A percentile compares a stretch with the other conserved stretches of the same genome.
Conservation (phyloP, 1,140 invertebrate species). For the Vanessa tameamea region DNA sequence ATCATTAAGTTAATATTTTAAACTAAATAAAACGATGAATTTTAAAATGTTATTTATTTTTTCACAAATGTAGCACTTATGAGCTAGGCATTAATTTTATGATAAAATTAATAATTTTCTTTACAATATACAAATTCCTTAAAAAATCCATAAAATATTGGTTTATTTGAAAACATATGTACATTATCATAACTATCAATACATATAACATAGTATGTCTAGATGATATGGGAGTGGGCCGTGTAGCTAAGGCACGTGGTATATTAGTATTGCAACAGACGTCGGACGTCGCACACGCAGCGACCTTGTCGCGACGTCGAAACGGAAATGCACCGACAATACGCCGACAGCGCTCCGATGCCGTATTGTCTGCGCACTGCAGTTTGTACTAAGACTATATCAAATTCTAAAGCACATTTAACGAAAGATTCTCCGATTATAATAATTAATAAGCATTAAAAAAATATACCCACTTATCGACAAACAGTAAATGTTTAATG, state of each 20-base stretch:
- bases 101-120: slow-evolving; percentile 83
- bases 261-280: slow-evolving; percentile 56
- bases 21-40: slow-evolving; percentile 68
- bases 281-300: not conserved
- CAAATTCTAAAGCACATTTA: slow-evolving; percentile 13
- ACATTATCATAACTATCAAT: slow-evolving; percentile 76
- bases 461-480: slow-evolving; percentile 36
- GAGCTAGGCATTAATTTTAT: slow-evolving; percentile 80
- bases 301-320: not conserved
- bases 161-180: slow-evolving; percentile 80
- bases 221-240: slow-evolving; percentile 74
- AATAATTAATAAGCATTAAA: slow-evolving; percentile 29
- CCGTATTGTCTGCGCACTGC: not conserved
- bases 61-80: slow-evolving; percentile 79
- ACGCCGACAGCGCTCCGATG: not conserved
- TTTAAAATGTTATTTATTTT: slow-evolving; percentile 81
- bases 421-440: slow-evolving; percentile 42
- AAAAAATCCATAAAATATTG: slow-evolving; percentile 81
- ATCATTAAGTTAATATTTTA: slow-evolving; percentile 7
- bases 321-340: not conserved
- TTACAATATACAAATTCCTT: slow-evolving; percentile 81
- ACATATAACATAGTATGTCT: slow-evolving; percentile 72
- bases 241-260: slow-evolving; percentile 76
- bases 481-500: slow-evolving; percentile 45
- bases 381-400: not conserved